Evolutionary conservation across 2,797 vertebrate species (phyloP), one percentile per base, ranked within the genome.

Genomic region (Micromesistius poutassou): DNA sequence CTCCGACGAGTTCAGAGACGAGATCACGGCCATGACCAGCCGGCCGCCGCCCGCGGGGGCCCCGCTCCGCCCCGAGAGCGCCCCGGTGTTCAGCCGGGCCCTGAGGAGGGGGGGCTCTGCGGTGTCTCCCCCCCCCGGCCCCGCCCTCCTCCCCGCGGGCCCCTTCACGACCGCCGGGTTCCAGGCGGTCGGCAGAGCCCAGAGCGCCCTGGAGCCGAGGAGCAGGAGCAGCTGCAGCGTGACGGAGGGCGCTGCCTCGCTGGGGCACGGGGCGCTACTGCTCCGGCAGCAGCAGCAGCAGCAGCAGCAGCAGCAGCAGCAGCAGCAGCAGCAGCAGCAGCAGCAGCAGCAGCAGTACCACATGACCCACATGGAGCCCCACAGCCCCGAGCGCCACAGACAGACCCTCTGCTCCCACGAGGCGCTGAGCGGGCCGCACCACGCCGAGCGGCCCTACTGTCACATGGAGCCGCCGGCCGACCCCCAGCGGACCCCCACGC

Each of bases 221-320:
- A 90, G 28, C 62, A 68, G 86, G 89, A 89, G 87, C 83, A 94
- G 87, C 74, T 79, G 93, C 79, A 93, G 94, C 89, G 87, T 95
- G 86, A 89, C 95, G 88, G 96, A 97, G 84, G 91, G 85, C 78
- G 88, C 93, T 85, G 87, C 89, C 86, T 92, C 95, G 81, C 91
- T 87, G 74, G 80, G 83, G 86, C 88, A 89, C 33, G 36, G 90
- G 33, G 36, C 84, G 77, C 84, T 86, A n/a, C n/a, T n/a, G n/a
- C n/a, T n/a, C n/a, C n/a, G n/a, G 78, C 89, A 91, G 81, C 88
- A 88, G 73, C 89, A 89, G 76, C 84, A 80, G 33, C n/a, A n/a
- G 78, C 89, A 91, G 81, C 88, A 88, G 73, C 89, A 89, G 76
- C 84, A 80, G 33, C n/a, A n/a, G 78, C 89, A 91, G 81, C 88